Conservation (phyloP, 2,888 invertebrate genomes). For the Tetragnatha montana region DNA sequence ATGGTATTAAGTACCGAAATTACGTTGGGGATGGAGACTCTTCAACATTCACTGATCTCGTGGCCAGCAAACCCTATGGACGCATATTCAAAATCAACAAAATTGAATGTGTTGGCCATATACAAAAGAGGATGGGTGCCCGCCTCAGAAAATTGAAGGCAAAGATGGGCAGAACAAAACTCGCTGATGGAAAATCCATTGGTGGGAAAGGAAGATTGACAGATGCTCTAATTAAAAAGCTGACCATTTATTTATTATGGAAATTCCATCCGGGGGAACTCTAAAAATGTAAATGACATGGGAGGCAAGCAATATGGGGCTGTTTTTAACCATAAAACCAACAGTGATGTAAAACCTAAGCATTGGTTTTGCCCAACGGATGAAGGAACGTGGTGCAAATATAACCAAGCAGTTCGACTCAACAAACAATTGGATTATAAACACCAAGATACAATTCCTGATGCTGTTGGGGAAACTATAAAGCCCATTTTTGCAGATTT, state of each 20-base stretch:
- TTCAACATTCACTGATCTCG: too few species aligned
- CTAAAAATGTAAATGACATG: not conserved
- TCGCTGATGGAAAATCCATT: too few species aligned
- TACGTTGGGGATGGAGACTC: not conserved
- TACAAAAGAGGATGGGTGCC: not conserved
- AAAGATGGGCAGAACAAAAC: too few species aligned
- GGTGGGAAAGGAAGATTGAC: too few species aligned
- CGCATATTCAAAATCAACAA: too few species aligned
- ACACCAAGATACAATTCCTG: not conserved
- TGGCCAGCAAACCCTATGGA: too few species aligned
- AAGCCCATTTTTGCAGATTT: not conserved
- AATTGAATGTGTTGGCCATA: too few species aligned
- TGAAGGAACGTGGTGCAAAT: not conserved
- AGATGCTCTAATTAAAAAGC: not conserved
- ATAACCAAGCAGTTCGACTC: not conserved
- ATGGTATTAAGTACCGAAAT: not conserved
- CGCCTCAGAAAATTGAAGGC: too few species aligned
- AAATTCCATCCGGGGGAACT: not conserved
- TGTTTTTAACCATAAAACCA: not conserved
- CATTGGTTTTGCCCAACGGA: constrained; percentile 9
- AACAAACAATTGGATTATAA: not conserved
- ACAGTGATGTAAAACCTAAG: not conserved
- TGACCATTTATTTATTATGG: not conserved
- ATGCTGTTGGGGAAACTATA: not conserved
- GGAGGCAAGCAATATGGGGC: constrained; percentile 9